These are phyloP conservation scores for Reticulitermes speratus DNA, from an alignment of 1,140 invertebrate species.

Conservation along the genomic window DNA sequence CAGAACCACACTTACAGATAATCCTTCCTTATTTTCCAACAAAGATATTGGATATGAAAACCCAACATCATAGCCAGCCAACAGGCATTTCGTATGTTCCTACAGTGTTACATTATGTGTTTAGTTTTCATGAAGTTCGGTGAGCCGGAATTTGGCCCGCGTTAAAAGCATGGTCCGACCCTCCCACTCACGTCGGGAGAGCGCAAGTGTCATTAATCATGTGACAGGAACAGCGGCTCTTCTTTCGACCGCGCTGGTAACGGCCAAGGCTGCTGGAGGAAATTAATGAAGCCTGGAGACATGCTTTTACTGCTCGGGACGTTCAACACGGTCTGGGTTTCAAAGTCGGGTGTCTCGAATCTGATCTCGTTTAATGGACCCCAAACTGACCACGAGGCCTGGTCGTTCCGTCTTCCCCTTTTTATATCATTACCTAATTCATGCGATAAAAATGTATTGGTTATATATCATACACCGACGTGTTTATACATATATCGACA, in stretches of 20 bases:
- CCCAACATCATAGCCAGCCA: no score
- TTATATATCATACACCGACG: no score
- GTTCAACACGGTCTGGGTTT: constrained; percentile 21
- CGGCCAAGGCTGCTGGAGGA: constrained; percentile 9
- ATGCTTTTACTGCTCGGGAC: constrained; percentile 29
- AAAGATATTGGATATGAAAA: no score
- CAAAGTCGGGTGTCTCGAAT: neutral
- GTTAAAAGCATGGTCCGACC: neutral
- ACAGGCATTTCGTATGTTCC: no score
- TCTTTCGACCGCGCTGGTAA: constrained; percentile 23
- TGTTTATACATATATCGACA: no score
- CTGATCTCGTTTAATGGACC: constrained; percentile 24
- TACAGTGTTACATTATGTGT: no score
- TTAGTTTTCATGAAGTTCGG: neutral
- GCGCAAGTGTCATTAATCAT: constrained; percentile 24
- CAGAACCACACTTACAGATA: no score
- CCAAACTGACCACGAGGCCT: constrained; percentile 18
- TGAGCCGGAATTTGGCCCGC: neutral
- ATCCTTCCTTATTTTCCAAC: no score
- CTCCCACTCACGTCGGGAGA: neutral
- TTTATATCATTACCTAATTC: no score
- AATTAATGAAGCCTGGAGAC: constrained; percentile 29
- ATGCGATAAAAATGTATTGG: no score
- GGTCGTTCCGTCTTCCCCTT: neutral
- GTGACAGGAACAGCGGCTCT: constrained; percentile 25